These are phyloP conservation scores for Brachionus plicatilis DNA, from an alignment of 1,140 invertebrate species.

Conservation along the genomic window DNA sequence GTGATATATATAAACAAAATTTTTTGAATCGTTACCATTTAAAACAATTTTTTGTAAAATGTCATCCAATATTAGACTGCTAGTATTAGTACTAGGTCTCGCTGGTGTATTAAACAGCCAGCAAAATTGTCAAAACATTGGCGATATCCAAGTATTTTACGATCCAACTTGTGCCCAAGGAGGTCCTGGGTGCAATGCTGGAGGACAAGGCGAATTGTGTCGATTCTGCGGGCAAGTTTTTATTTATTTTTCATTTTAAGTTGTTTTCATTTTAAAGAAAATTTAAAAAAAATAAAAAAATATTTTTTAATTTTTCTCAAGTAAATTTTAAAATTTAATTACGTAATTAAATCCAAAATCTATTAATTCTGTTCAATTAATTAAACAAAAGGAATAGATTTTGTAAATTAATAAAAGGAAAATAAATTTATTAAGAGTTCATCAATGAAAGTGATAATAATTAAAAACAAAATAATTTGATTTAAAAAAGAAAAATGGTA, in stretches of 20 bases:
- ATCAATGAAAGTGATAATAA: too few species aligned
- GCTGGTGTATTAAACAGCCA: background rate
- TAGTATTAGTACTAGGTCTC: background rate
- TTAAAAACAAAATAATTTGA: too few species aligned
- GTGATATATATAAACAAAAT: background rate
- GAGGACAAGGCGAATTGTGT: background rate
- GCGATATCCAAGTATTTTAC: slow-evolving; percentile 2
- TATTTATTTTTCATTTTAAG: background rate
- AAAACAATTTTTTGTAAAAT: background rate
- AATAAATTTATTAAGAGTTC: too few species aligned
- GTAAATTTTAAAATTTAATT: too few species aligned
- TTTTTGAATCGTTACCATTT: background rate
- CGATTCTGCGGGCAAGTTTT: background rate
- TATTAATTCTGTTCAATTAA: too few species aligned
- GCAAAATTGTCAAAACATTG: background rate
- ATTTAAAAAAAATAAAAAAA: too few species aligned
- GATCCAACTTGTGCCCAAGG: background rate
- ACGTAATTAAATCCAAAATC: too few species aligned
- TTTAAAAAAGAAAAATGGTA: background rate
- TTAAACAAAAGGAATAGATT: too few species aligned
- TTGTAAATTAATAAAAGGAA: too few species aligned
- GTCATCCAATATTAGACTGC: background rate
- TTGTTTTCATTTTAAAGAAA: too few species aligned
- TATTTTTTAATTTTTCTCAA: too few species aligned
- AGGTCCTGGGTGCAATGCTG: background rate